Evolutionary conservation across 2,888 invertebrate genomes (phyloP).

Genomic region (Drosophila quinaria): DNA sequence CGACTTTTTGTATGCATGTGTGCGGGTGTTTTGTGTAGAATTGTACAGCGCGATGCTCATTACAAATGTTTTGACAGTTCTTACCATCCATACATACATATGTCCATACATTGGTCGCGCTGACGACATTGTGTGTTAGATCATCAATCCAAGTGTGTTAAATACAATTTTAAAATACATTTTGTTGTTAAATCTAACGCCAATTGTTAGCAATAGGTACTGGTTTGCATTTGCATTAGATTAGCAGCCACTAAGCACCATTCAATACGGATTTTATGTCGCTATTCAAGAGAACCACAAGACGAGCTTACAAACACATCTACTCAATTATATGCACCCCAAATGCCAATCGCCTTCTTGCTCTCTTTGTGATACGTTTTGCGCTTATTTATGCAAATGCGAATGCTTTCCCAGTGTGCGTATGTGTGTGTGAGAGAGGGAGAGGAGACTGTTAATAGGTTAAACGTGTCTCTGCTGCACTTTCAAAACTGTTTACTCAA

Average conservation of each 20-base stretch:
- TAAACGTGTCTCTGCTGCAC: slow-evolving; percentile 33
- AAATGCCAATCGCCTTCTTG: slow-evolving; percentile 4
- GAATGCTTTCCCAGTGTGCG: slow-evolving; percentile 1
- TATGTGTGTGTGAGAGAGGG: neutral
- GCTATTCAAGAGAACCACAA: slow-evolving; percentile 23
- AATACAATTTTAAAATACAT: slow-evolving; percentile 9
- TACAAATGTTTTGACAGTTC: slow-evolving; percentile 7
- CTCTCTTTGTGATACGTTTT: neutral
- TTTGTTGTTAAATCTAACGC: slow-evolving; percentile 24
- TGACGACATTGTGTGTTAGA: slow-evolving; percentile 53
- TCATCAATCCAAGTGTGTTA: slow-evolving; percentile 36
- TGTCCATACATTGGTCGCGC: slow-evolving; percentile 29
- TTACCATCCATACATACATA: neutral
- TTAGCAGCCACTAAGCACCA: slow-evolving; percentile 23
- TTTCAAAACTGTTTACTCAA: slow-evolving; percentile 39
- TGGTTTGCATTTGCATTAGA: slow-evolving; percentile 17
- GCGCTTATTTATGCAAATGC: slow-evolving; percentile 19
- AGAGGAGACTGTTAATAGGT: slow-evolving; percentile 4
- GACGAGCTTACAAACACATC: slow-evolving; percentile 30
- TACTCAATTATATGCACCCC: slow-evolving; percentile 8
- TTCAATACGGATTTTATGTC: slow-evolving; percentile 29
- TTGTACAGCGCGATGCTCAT: slow-evolving; percentile 6
- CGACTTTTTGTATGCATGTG: neutral
- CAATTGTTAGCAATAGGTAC: slow-evolving; percentile 11
- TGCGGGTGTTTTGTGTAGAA: slow-evolving; percentile 1